Evolutionary conservation across 2,797 vertebrate species (phyloP).

Genomic region (Poecilia velifera): DNA sequence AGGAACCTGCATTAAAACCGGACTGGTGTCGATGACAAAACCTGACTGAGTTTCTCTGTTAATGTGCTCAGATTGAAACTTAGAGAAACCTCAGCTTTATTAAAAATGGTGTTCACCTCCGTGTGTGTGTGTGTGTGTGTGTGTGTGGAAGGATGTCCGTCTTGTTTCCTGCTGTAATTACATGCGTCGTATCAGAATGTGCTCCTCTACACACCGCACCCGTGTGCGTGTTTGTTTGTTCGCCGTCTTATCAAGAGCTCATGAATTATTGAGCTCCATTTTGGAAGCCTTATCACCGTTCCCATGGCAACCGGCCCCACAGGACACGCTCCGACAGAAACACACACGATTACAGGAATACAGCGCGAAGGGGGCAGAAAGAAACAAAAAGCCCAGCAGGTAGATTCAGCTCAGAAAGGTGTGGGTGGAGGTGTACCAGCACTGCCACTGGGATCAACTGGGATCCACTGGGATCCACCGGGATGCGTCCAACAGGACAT

Average conservation of each 20-base stretch:
- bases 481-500: slow-evolving; percentile 39
- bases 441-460: slow-evolving; percentile 21
- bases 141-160: neutral
- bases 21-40: neutral
- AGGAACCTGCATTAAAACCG: no score
- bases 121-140: slow-evolving; percentile 1
- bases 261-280: slow-evolving; percentile 69
- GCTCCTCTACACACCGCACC: neutral
- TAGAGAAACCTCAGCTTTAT: neutral
- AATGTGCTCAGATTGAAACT: neutral
- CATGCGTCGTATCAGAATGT: slow-evolving; percentile 21
- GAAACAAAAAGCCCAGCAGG: slow-evolving; percentile 18
- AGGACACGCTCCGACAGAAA: slow-evolving; percentile 18
- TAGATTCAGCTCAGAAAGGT: neutral
- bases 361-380: slow-evolving; percentile 22
- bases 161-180: slow-evolving; percentile 33
- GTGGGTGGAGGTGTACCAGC: neutral
- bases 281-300: slow-evolving; percentile 64
- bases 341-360: slow-evolving; percentile 25
- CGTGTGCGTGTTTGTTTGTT: slow-evolving; percentile 15
- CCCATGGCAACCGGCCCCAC: slow-evolving; percentile 65
- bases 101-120: neutral
- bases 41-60: neutral
- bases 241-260: slow-evolving; percentile 53
- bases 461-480: slow-evolving; percentile 28